A percentile compares a stretch with the other conserved stretches of the same genome.
These are phyloP conservation scores for Brachionus paranguensis DNA, from an alignment of 1,140 invertebrate genomes.

Conservation along the genomic window DNA sequence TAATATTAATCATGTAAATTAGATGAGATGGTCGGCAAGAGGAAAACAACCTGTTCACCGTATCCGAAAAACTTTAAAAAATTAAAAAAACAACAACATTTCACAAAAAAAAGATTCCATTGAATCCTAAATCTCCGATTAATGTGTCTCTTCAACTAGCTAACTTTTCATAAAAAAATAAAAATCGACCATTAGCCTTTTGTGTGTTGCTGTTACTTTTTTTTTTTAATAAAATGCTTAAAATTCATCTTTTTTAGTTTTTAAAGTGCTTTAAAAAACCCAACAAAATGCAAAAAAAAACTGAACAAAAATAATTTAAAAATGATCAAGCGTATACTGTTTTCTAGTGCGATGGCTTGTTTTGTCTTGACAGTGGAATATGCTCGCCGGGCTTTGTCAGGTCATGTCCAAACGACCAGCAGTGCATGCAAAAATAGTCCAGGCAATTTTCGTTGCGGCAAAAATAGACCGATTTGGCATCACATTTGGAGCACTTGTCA, in stretches of 20 bases:
- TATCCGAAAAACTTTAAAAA: background rate
- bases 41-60: background rate
- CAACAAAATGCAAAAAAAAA: constrained; percentile 11
- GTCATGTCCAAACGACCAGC: constrained; percentile 63
- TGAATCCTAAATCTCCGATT: background rate
- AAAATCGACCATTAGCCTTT: background rate
- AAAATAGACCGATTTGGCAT: constrained; percentile 64
- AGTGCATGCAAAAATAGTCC: constrained; percentile 83
- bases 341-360: constrained; percentile 29
- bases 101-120: background rate
- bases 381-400: background rate
- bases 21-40: background rate
- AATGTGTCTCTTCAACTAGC: background rate
- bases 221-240: constrained; percentile 3
- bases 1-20: constrained; percentile 7
- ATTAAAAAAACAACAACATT: background rate
- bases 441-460: constrained; percentile 80
- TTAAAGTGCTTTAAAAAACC: background rate
- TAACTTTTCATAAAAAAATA: constrained; percentile 16
- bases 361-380: constrained; percentile 35
- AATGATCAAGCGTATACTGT: background rate
- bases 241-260: background rate
- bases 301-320: background rate
- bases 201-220: background rate
- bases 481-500: constrained; percentile 74